These are phyloP conservation scores for Denticeps clupeoides DNA, from an alignment of 2,797 vertebrate species.

Conservation along the genomic window DNA sequence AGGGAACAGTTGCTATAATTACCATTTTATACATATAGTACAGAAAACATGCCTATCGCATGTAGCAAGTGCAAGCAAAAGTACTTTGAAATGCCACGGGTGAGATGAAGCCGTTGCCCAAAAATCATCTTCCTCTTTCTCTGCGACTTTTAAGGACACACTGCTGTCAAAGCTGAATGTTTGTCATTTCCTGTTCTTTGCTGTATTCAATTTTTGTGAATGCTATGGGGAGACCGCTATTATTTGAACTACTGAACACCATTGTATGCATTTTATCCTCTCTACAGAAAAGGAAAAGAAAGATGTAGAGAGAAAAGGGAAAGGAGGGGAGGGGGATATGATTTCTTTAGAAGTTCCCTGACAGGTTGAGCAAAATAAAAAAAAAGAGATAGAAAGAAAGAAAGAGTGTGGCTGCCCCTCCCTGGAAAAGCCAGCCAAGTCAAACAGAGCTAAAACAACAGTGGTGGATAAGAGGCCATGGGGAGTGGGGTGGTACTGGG, in stretches of 20 bases:
- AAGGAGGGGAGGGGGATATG: slow-evolving; percentile 38
- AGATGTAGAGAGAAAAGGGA: slow-evolving; percentile 24
- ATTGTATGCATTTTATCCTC: slow-evolving; percentile 1
- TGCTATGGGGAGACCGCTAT: background rate
- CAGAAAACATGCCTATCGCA: slow-evolving; percentile 50
- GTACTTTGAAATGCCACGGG: too few species aligned
- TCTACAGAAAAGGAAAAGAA: slow-evolving; percentile 7
- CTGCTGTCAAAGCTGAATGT: background rate
- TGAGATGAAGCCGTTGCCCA: too few species aligned
- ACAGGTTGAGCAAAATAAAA: slow-evolving; percentile 58
- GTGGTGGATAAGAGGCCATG: slow-evolving; percentile 38
- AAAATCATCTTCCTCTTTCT: slow-evolving; percentile 2
- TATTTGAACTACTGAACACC: background rate
- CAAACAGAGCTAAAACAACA: slow-evolving; percentile 72
- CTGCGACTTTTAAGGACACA: background rate
- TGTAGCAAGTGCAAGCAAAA: too few species aligned
- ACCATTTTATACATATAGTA: slow-evolving; percentile 49
- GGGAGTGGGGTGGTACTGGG: background rate
- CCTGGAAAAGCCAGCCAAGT: slow-evolving; percentile 65
- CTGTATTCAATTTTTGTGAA: too few species aligned
- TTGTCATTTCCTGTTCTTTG: too few species aligned
- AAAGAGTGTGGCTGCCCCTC: slow-evolving; percentile 57
- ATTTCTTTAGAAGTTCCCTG: slow-evolving; percentile 61
- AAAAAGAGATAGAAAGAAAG: slow-evolving; percentile 4
- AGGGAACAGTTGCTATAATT: slow-evolving; percentile 63